Base-by-base conservation (phyloP, 23 tunicate species). In the Aplidium turbinatum region DNA sequence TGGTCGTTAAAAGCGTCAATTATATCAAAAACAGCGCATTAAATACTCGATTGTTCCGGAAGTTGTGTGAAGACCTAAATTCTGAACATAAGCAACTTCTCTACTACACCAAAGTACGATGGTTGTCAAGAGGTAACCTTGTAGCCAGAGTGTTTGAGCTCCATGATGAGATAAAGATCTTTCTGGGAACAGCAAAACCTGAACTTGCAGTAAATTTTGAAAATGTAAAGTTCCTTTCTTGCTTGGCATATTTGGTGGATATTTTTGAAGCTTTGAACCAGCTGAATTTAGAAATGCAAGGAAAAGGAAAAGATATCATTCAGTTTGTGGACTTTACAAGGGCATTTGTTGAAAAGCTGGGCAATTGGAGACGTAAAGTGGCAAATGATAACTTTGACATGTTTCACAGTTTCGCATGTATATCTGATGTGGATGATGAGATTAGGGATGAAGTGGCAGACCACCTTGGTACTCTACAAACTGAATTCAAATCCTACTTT, bases 381-480 rank as follows among this genome's bases (percentile, higher is more conserved):
- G 30, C 56, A 73, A 73, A 73, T 31, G 47, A 47, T 73, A 73
- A 73, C 68, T 73, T 73, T 73, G 79, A 56, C 68, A 71, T 51
- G 68, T 73, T 76, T 76, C 38, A 26, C 76, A 70, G 58, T 70
- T 47, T 70, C 60, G 5, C 81, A 57, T 57, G 69, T 57, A 48
- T 76, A 33, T 73, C 79, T 73, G 79, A 73, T 73, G n/a, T n/a
- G n/a, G n/a, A n/a, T n/a, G 79, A 67, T 67, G 73, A 67, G 73
- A 67, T 35, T 67, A 67, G 29, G 54, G 73, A 67, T 67, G 53
- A 67, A 67, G 54, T 36, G 73, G 73, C 25, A 67, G 54, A 67
- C 52, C 73, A 67, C 73, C 73, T 67, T 36, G 73, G 73, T 67
- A 67, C 73, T 67, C 54, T 62, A 68, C 58, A 55, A 62, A 75